Percentiles rank a stretch among this genome's conserved stretches.
These are phyloP conservation scores for Anarrhichthys ocellatus DNA, from an alignment of 2,113 vertebrate species.

Conservation along the genomic window DNA sequence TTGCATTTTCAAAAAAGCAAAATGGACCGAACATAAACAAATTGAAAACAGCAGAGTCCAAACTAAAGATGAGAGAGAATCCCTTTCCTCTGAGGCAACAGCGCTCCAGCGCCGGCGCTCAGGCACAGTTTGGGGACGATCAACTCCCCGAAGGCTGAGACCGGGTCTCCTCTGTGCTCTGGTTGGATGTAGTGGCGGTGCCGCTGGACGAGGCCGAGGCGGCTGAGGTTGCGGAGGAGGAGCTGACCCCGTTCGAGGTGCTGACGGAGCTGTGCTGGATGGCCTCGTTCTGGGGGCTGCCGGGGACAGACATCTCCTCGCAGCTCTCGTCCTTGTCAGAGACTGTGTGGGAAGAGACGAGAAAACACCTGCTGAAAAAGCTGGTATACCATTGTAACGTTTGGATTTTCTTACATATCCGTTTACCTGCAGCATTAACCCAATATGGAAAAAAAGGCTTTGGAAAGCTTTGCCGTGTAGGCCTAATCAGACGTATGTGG, in stretches of 20 bases:
- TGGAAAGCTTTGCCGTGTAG: slow-evolving; percentile 29
- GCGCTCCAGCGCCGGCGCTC: slow-evolving; percentile 66
- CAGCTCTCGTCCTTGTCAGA: slow-evolving; percentile 96
- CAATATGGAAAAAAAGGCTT: slow-evolving; percentile 29
- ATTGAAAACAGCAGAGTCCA: slow-evolving; percentile 78
- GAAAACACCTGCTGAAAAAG: background rate
- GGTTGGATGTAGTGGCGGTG: slow-evolving; percentile 85
- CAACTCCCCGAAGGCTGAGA: slow-evolving; percentile 94
- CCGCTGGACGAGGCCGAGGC: slow-evolving; percentile 85
- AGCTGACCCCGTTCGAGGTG: slow-evolving; percentile 96
- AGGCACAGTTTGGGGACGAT: slow-evolving; percentile 81
- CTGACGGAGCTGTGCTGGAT: slow-evolving; percentile 99
- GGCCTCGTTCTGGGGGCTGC: slow-evolving; percentile 94
- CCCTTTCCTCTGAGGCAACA: slow-evolving; percentile 61
- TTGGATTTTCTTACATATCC: background rate
- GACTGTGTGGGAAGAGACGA: slow-evolving; percentile 74
- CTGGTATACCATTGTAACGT: background rate
- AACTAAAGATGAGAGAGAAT: slow-evolving; percentile 82
- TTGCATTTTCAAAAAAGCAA: slow-evolving; percentile 77
- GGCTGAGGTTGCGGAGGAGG: slow-evolving; percentile 87
- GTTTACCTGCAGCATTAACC: slow-evolving; percentile 17
- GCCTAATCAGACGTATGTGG: slow-evolving; percentile 62
- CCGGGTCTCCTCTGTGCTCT: slow-evolving; percentile 91
- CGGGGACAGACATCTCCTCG: slow-evolving; percentile 93
- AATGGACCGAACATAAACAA: slow-evolving; percentile 51